Evolutionary conservation across 2,888 invertebrate species (phyloP).

Genomic region (Lacanobia wlatinum): DNA sequence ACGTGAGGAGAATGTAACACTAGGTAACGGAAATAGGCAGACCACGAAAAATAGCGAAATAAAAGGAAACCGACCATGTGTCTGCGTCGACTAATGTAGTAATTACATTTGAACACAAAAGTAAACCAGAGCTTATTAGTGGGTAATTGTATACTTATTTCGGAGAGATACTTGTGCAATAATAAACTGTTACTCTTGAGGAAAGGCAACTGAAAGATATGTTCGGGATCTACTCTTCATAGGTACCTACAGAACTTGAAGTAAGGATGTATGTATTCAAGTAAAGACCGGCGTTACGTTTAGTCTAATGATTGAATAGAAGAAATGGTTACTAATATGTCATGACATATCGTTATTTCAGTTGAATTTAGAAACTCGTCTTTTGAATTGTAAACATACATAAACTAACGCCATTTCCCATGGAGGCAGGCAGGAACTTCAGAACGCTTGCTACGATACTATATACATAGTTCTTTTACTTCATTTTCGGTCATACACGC

Average conservation of each 20-base stretch:
- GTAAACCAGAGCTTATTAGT: constrained; percentile 45
- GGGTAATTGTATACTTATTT: constrained; percentile 50
- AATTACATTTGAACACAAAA: constrained; percentile 52
- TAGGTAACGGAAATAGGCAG: constrained; percentile 24
- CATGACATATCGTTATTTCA: not conserved
- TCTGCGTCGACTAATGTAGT: constrained; percentile 48
- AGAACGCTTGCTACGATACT: no score
- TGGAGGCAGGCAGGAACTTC: no score
- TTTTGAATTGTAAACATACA: constrained; percentile 20
- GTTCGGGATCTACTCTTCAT: not conserved
- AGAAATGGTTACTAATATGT: not conserved
- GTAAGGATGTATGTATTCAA: no score
- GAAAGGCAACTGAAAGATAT: not conserved
- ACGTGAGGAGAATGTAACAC: constrained; percentile 51
- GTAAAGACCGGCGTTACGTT: not conserved
- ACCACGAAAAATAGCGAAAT: constrained; percentile 40
- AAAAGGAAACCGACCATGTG: constrained; percentile 39
- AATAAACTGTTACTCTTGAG: constrained; percentile 14
- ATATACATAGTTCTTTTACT: not conserved
- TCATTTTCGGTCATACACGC: not conserved
- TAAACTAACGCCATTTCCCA: no score
- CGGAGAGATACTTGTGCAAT: constrained; percentile 4
- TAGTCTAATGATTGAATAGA: not conserved
- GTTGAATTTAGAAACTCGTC: constrained; percentile 22
- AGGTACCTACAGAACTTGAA: not conserved